phyloP scores from a whole-genome alignment of 2,797 vertebrate species.

The Gobio occitaniae region DNA sequence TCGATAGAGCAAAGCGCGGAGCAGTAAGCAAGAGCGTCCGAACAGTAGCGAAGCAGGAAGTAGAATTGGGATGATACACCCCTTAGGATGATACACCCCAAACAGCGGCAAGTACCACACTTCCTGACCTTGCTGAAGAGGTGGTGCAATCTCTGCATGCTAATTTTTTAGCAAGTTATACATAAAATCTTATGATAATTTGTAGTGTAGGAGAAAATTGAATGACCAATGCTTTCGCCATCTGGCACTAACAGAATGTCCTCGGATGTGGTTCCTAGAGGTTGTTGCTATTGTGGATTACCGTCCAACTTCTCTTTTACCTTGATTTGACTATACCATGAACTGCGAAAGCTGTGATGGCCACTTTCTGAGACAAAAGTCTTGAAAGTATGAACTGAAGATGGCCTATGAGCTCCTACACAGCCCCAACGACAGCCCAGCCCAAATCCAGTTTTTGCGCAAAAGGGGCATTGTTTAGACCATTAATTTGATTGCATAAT shows the following conservation, averaged over 20 bases:
- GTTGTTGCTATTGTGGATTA: background rate
- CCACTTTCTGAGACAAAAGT: background rate
- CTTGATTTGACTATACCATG: slow-evolving; percentile 2
- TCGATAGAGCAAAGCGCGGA: too few relatives aligned
- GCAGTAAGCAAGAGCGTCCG: too few relatives aligned
- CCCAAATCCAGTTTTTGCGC: background rate
- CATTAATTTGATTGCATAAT: background rate
- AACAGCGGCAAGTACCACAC: slow-evolving; percentile 13
- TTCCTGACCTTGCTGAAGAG: slow-evolving; percentile 8
- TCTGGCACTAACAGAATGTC: background rate
- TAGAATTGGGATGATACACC: too few relatives aligned
- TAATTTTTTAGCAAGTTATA: background rate
- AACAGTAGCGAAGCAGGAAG: too few relatives aligned
- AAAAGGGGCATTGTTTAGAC: background rate
- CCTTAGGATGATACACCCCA: background rate
- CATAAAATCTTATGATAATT: slow-evolving; percentile 34
- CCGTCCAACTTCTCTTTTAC: slow-evolving; percentile 22
- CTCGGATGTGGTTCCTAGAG: background rate
- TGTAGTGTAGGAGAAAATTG: background rate
- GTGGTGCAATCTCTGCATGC: slow-evolving; percentile 20
- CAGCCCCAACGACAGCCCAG: background rate
- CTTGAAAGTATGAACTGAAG: background rate
- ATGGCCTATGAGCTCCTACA: slow-evolving; percentile 6
- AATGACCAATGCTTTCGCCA: background rate
- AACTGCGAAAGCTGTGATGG: slow-evolving; percentile 12